Percentiles rank a stretch among this genome's conserved stretches.
These are phyloP conservation scores for Caenorhabditis imperialis DNA, from an alignment of 2,888 invertebrate species.

Conservation along the genomic window DNA sequence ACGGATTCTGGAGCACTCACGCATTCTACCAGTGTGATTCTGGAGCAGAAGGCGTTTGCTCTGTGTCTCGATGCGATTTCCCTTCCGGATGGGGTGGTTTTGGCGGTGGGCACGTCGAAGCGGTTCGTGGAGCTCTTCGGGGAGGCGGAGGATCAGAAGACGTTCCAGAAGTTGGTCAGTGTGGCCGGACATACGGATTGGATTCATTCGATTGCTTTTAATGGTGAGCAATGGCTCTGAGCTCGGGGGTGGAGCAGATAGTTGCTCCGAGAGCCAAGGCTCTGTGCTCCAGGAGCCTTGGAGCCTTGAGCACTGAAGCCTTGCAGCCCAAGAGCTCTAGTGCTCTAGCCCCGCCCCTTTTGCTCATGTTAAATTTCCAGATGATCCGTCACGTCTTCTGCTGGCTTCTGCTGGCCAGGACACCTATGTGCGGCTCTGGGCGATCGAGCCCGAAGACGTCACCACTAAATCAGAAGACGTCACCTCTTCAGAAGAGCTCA, in stretches of 20 bases:
- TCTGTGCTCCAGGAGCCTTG: no score
- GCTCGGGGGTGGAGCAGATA: no score
- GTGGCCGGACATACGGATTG: conserved; percentile 69
- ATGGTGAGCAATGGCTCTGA: no score
- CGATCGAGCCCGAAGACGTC: conserved; percentile 36
- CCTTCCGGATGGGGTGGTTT: conserved; percentile 37
- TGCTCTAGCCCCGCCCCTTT: no score
- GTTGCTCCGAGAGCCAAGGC: no score
- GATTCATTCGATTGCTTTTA: conserved; percentile 69
- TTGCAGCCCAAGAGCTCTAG: no score
- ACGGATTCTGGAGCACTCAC: not conserved
- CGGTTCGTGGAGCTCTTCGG: conserved; percentile 64
- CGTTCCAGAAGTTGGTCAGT: conserved; percentile 45
- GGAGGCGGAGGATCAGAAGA: conserved; percentile 29
- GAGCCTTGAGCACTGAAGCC: no score
- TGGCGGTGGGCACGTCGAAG: conserved; percentile 68
- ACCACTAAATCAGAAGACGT: not conserved
- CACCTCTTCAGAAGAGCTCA: conserved; percentile 57
- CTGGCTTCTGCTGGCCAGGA: conserved; percentile 63
- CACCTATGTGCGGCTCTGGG: conserved; percentile 65
- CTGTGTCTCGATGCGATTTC: conserved; percentile 43
- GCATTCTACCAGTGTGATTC: conserved; percentile 10
- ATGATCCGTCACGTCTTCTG: conserved; percentile 40
- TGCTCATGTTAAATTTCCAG: no score
- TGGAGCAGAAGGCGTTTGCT: conserved; percentile 51